Evolutionary conservation across 1,140 invertebrate species (phyloP).

Genomic region (Heliconius hewitsoni): DNA sequence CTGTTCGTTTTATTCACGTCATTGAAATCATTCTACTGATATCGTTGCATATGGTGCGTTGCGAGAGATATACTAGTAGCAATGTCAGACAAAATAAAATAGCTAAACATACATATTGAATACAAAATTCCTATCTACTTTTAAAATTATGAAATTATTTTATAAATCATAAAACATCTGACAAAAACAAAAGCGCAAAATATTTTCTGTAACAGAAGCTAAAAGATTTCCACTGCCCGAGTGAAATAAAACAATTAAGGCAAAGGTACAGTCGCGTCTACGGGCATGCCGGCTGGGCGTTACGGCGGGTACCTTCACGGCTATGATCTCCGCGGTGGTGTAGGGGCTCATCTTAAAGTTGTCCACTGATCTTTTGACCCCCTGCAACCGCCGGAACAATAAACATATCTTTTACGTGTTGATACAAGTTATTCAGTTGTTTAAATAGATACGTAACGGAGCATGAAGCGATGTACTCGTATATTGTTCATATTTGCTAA

Average conservation of each 20-base stretch:
- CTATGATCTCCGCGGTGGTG: conserved; percentile 96
- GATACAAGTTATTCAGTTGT: neutral
- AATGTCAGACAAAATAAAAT: neutral
- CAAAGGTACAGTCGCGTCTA: conserved; percentile 29
- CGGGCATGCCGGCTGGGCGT: neutral
- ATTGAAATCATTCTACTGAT: no score
- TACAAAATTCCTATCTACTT: conserved; percentile 19
- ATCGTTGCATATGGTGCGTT: neutral
- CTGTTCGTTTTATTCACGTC: no score
- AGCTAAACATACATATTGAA: conserved; percentile 14
- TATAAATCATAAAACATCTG: conserved; percentile 10
- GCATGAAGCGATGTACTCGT: neutral
- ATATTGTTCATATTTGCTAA: neutral
- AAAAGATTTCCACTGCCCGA: conserved; percentile 10
- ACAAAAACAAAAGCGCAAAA: conserved; percentile 43
- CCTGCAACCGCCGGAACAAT: conserved; percentile 78
- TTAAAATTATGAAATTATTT: neutral
- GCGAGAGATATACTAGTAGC: neutral
- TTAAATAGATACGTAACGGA: neutral
- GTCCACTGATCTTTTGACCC: conserved; percentile 94
- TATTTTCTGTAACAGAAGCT: conserved; percentile 30
- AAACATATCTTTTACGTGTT: neutral
- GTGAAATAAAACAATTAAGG: neutral
- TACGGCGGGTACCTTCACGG: conserved; percentile 90
- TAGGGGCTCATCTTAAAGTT: conserved; percentile 76